These are phyloP conservation scores for Maniola hyperantus DNA, from an alignment of 2,888 invertebrate species.

Conservation along the genomic window DNA sequence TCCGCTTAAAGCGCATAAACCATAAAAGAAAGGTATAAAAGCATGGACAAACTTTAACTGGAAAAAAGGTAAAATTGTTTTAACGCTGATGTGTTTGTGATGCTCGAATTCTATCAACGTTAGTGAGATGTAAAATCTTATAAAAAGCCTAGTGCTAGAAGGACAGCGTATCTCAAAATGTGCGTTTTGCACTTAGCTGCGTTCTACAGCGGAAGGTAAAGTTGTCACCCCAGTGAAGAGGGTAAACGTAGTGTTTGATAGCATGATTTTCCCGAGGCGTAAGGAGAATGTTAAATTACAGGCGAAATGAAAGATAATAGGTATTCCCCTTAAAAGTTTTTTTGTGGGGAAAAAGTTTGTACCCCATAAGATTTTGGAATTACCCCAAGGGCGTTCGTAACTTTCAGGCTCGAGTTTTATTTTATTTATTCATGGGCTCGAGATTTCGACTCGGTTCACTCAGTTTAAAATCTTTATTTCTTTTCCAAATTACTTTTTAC, in stretches of 20 bases:
- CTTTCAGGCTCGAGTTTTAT: conserved; percentile 53
- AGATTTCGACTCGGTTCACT: conserved; percentile 11
- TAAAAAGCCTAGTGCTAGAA: too few relatives aligned
- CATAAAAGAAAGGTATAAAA: too few relatives aligned
- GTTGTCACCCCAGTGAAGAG: conserved; percentile 71
- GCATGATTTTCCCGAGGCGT: conserved; percentile 75
- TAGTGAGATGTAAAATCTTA: too few relatives aligned
- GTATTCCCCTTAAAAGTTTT: conserved; percentile 69
- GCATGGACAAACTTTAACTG: too few relatives aligned
- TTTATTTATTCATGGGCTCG: conserved; percentile 74
- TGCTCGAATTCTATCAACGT: too few relatives aligned
- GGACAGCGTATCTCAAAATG: background rate
- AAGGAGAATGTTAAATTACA: conserved; percentile 80
- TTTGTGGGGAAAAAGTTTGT: conserved; percentile 67
- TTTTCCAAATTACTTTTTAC: conserved; percentile 18
- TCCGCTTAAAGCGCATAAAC: too few relatives aligned
- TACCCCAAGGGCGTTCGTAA: conserved; percentile 56
- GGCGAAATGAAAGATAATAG: conserved; percentile 82
- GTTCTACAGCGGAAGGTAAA: conserved; percentile 46
- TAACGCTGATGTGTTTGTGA: too few relatives aligned
- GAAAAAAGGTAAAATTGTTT: too few relatives aligned
- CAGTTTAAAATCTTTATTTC: conserved; percentile 17
- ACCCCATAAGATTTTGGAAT: conserved; percentile 75
- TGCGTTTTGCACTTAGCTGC: background rate
- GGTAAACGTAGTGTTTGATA: conserved; percentile 75